Base-by-base conservation (phyloP, 2,888 invertebrate species). In the Scaptomyza reducta region DNA sequence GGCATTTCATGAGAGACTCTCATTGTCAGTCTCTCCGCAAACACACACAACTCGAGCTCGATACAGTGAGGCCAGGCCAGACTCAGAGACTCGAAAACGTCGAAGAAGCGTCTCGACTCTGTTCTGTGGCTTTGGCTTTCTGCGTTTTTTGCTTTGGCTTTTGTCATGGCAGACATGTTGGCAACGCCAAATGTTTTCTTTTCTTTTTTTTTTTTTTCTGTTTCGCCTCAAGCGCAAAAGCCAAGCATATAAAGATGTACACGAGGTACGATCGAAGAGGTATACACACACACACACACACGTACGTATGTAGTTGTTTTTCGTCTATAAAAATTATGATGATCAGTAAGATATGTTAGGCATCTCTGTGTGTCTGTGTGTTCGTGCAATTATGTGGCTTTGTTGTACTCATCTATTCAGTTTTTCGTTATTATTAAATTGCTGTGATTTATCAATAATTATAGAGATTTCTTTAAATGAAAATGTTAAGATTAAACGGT, bases 121-220 rank as follows among this genome's bases (percentile, higher is more conserved):
- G 27, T 59, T 63, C 59, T 46, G 57, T 35, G 40, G 41, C 50
- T 69, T 47, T 50, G 35, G 50, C 50, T 35, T 50, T 49, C 33
- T 22, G 50, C 50, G 22, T 50, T 31, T 31, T 49, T 50, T 14
- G 45, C 54, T 69, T 51, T 74, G 63, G 70, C 70, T 87, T 79
- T 78, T 83, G 79, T 88, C 87, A 79, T 80, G 88, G 86, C 86
- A 85, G 85, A 85, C 85, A 83, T 80, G 77, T 83, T 85, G 85
- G 85, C 85, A 87, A 83, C 88, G 82, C 77, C 75, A 85, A 87
- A 76, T 77, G 73, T 81, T 87, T 70, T 72, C 80, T 51, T 72
- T 54, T 27, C 57, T 41, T 72, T 54, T 14, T 57, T 11, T 6
- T 16, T 31, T 47, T 45, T 55, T 44, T 50, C 22, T 38, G 50